Evolutionary conservation across 1,140 invertebrate genomes (phyloP).

Genomic region (Popillia japonica): DNA sequence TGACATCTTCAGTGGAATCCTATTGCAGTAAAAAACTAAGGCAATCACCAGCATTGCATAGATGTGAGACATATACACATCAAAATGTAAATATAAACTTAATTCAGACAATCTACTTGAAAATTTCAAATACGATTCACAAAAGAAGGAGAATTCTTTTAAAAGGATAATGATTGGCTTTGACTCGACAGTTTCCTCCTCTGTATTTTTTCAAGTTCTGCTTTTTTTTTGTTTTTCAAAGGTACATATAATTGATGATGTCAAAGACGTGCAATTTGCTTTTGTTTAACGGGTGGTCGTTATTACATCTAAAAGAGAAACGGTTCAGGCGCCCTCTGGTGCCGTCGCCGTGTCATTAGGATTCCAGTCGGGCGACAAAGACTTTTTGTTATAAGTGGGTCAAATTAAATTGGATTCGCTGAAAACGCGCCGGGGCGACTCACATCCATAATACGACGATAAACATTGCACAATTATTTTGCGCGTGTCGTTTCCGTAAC

Average conservation of each 20-base stretch:
- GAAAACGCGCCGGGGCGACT: conserved; percentile 1
- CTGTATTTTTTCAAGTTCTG: background rate
- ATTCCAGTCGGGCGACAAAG: conserved; percentile 21
- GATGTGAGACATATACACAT: too few relatives aligned
- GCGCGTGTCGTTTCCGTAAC: background rate
- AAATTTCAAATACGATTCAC: too few relatives aligned
- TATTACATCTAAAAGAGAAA: conserved; percentile 14
- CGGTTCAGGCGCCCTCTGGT: conserved; percentile 20
- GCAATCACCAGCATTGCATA: too few relatives aligned
- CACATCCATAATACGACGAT: conserved; percentile 9
- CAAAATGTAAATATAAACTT: too few relatives aligned
- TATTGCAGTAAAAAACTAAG: too few relatives aligned
- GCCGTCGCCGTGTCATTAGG: conserved; percentile 32
- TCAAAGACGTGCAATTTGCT: conserved; percentile 23
- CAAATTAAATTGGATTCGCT: conserved; percentile 36
- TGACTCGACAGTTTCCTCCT: background rate
- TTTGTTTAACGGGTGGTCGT: conserved; percentile 28
- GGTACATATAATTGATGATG: conserved; percentile 23
- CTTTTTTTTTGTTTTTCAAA: background rate
- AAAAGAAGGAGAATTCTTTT: background rate
- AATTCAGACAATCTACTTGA: too few relatives aligned
- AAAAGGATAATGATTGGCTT: conserved; percentile 24
- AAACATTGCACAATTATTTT: conserved; percentile 26
- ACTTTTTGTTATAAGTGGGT: conserved; percentile 37
- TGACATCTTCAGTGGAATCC: too few relatives aligned